Conservation (phyloP, 2,113 vertebrate species). For the Gopherus flavomarginatus region DNA sequence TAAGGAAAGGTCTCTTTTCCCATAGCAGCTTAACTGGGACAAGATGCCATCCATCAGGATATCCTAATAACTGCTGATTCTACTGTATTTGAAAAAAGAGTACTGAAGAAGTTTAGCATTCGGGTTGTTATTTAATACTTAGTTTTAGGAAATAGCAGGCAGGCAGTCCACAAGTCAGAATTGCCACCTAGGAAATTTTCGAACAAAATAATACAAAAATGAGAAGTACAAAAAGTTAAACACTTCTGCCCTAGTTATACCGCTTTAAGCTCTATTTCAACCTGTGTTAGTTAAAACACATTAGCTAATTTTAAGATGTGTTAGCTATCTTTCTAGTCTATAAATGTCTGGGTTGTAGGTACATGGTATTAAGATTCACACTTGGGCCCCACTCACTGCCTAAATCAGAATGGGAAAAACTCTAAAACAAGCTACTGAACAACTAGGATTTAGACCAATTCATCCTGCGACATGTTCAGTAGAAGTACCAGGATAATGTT, state of each 20-base stretch:
- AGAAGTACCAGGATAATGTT: not conserved
- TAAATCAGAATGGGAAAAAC: not conserved
- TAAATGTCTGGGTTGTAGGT: not conserved
- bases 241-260: not conserved
- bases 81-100: not conserved
- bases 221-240: not conserved
- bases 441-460: not conserved
- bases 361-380: not conserved
- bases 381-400: not conserved
- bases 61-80: not conserved
- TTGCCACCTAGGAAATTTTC: not conserved
- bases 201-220: not conserved
- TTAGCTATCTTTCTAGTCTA: not conserved
- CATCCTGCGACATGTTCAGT: not conserved
- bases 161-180: not conserved
- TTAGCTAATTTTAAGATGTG: not conserved
- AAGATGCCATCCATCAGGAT: not conserved
- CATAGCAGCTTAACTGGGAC: not conserved
- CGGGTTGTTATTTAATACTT: not conserved
- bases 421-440: not conserved
- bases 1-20: not conserved
- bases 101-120: not conserved
- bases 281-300: accelerated
- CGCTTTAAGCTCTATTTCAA: not conserved
- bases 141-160: not conserved